phyloP scores from a whole-genome alignment of 2,113 vertebrate genomes.

The Gavialis gangeticus region DNA sequence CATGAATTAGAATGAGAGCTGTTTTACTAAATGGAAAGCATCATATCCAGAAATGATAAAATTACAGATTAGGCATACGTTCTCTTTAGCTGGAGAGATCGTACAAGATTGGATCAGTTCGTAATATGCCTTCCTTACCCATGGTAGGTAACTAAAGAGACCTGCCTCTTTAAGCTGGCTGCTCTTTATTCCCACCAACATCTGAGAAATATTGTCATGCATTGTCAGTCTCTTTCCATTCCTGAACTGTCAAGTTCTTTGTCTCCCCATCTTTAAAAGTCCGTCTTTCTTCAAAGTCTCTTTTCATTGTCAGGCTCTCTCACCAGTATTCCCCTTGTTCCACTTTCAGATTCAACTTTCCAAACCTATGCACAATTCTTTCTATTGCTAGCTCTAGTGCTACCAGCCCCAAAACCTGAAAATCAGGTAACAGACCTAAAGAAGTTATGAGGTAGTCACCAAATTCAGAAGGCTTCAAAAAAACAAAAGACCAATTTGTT shows the following conservation, averaged over 20 bases:
- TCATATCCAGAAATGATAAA: background rate
- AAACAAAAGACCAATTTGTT: background rate
- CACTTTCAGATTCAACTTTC: background rate
- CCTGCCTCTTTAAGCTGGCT: background rate
- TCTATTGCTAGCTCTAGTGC: background rate
- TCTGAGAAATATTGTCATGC: background rate
- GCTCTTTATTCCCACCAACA: background rate
- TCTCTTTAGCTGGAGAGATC: background rate
- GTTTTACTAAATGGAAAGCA: background rate
- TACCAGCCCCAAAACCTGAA: background rate
- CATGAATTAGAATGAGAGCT: background rate
- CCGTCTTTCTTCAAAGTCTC: background rate
- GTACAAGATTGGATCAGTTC: background rate
- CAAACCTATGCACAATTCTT: background rate
- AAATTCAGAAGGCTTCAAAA: background rate
- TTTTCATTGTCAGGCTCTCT: background rate
- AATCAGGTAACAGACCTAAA: background rate
- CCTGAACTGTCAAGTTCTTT: background rate
- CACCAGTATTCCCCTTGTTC: background rate
- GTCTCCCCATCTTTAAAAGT: background rate
- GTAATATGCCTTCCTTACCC: background rate
- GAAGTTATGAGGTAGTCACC: background rate
- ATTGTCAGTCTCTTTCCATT: background rate
- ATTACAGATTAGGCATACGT: background rate
- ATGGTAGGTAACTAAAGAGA: background rate